Evolutionary conservation across 2,113 vertebrate species (phyloP), one percentile per base, ranked within the genome.

Genomic region (Ia io): DNA sequence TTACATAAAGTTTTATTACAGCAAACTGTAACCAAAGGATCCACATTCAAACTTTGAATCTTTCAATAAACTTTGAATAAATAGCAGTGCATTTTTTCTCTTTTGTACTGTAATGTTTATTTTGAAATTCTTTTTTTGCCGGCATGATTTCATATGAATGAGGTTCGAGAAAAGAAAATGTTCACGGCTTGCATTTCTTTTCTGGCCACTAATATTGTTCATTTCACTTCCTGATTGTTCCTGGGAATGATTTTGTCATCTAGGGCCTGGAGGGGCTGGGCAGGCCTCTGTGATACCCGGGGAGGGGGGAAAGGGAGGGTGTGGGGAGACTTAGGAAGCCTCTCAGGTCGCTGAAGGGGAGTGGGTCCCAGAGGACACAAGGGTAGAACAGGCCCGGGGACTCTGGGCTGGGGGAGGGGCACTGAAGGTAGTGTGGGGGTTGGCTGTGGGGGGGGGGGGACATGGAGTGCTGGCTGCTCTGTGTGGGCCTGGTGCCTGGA

Each of bases 81-180:
- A 69, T 51, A 74, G 40, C 69, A 47, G 63, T 28, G 23, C 25
- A 63, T 67, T 10, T 61, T 25, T 86, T 30, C 9, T 20, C n/a
- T 61, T 61, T 82, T 22, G 76, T 78, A 51, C 13, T 71, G n/a
- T 53, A 76, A 40, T 93, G 35, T 88, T 91, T 94, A 83, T 90
- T 95, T 92, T 85, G 25, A 86, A 76, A 67, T 88, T 84, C 40
- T 83, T 79, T 95, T 95, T 84, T 74, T 87, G 53, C 56, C 84
- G 84, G 76, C 69, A 84, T 5, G 25, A 79, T 53, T 91, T 90
- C 65, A 35, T 80, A 44, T 51, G 74, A 17, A 47, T 20, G 51
- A 95, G 61, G 40, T 22, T 88, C 44, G 44, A 94, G 51, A 91
- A 77, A 76, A 92, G 82, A 73, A 90, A 93, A 51, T n/a, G n/a